These are phyloP conservation scores for Ctenicera cuprea DNA, from an alignment of 2,888 invertebrate species.

Conservation along the genomic window DNA sequence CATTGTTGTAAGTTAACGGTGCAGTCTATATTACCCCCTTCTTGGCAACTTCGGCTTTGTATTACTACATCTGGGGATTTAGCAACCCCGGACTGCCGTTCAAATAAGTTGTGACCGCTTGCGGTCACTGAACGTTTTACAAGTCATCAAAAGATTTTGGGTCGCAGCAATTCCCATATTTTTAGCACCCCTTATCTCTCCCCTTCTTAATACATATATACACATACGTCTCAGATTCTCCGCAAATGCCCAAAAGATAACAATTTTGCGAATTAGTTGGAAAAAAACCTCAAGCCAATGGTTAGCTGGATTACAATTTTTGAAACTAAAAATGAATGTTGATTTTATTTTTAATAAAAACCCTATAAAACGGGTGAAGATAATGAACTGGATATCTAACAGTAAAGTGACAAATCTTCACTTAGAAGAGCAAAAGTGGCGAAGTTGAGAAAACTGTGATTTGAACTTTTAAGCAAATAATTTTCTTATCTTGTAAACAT, in stretches of 20 bases:
- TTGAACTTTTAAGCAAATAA: too few species aligned
- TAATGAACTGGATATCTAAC: too few species aligned
- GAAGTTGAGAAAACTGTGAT: too few species aligned
- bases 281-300: too few species aligned
- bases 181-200: slow-evolving; percentile 11
- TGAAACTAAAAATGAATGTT: too few species aligned
- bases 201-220: background rate
- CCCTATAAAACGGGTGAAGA: too few species aligned
- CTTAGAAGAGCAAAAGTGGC: too few species aligned
- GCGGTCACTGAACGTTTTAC: slow-evolving; percentile 35
- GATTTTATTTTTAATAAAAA: too few species aligned
- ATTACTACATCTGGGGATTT: slow-evolving; percentile 45
- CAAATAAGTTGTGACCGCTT: slow-evolving; percentile 45
- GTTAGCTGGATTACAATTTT: too few species aligned
- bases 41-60: slow-evolving; percentile 48
- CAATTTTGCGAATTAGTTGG: background rate
- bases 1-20: slow-evolving; percentile 41
- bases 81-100: slow-evolving; percentile 36
- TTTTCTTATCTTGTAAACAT: too few species aligned
- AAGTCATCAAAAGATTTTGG: slow-evolving; percentile 33
- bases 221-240: background rate
- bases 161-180: slow-evolving; percentile 21
- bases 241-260: background rate
- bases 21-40: slow-evolving; percentile 40
- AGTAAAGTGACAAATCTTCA: too few species aligned